Base-by-base conservation (phyloP, 2,797 vertebrate genomes). In the Florisuga fusca region DNA sequence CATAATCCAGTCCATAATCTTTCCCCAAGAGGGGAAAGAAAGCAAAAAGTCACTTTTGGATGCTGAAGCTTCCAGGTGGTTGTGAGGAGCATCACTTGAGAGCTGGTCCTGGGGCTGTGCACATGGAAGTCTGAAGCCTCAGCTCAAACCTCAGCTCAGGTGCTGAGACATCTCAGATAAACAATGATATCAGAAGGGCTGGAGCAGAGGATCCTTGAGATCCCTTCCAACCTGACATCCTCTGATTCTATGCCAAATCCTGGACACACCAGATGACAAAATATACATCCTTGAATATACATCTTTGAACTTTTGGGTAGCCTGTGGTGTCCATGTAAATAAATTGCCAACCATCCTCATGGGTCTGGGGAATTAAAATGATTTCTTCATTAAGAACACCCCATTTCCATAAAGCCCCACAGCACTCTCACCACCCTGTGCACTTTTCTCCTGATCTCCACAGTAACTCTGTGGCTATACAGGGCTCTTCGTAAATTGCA, bases 401-500 rank as follows among this genome's bases (percentile, higher is more conserved):
- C 8, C 4, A 54, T 62, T 76, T 53, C 43, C 51, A 15, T 1
- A 3, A 33, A 15, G 26, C 21, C 9, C 14, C 51, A 9, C 23
- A 36, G 12, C 17, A 55, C 48, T 55, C 43, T 54, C 55, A 20
- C 27, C 31, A 33, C 1, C 0, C 7, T 14, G 2, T 23, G 12
- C 23, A 6, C 4, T 48, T 62, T 79, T 13, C 38, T 43, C 22
- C 53, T 89, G 55, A 38, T 89, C 59, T 73, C 72, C 33, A 12
- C 20, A 33, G 46, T 19, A 69, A 87, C 55, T 79, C 66, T 90
- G n/a, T 15, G 34, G 38, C 34, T 46, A 23, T 31, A 46, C 81
- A 90, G 81, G 55, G 46, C 43, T 71, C 67, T 64, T 92, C 63
- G 84, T 93, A 84, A 96, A 95, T 92, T 92, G 2, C 5, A 84